Percentiles rank a stretch among this genome's conserved stretches.
These are phyloP conservation scores for Varroa destructor DNA, from an alignment of 1,140 invertebrate species.

Conservation along the genomic window DNA sequence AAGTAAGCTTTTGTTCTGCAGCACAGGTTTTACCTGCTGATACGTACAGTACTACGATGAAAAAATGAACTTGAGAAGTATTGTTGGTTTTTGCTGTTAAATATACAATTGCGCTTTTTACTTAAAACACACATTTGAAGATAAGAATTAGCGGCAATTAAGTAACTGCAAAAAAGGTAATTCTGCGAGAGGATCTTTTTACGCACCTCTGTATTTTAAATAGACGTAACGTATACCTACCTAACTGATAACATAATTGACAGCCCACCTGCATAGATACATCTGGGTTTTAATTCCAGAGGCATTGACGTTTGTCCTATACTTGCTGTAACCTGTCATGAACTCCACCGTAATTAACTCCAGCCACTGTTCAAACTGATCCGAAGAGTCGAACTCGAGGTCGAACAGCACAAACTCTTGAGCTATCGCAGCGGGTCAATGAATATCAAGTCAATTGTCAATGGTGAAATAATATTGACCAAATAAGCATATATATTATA, in stretches of 20 bases:
- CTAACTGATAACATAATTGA: neutral
- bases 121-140: no score
- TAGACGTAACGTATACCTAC: no score
- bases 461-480: no score
- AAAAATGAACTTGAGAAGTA: no score
- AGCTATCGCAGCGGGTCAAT: neutral
- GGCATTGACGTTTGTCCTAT: neutral
- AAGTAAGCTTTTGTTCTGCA: neutral
- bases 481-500: no score
- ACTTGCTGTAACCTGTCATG: slow-evolving; percentile 24
- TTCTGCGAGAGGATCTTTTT: no score
- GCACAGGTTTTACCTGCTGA: neutral
- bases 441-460: neutral
- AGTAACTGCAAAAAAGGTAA: no score
- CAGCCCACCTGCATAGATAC: slow-evolving; percentile 17
- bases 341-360: slow-evolving; percentile 4
- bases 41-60: no score
- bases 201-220: no score
- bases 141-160: no score
- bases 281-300: slow-evolving; percentile 22
- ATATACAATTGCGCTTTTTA: no score
- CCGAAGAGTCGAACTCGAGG: neutral
- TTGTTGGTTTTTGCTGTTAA: no score
- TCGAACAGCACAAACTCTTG: slow-evolving; percentile 3
- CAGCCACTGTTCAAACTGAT: slow-evolving; percentile 17